A percentile compares a stretch with the other conserved stretches of the same genome.
Conservation (phyloP, 2,888 invertebrate genomes). For the Lasioglossum marginatum region DNA sequence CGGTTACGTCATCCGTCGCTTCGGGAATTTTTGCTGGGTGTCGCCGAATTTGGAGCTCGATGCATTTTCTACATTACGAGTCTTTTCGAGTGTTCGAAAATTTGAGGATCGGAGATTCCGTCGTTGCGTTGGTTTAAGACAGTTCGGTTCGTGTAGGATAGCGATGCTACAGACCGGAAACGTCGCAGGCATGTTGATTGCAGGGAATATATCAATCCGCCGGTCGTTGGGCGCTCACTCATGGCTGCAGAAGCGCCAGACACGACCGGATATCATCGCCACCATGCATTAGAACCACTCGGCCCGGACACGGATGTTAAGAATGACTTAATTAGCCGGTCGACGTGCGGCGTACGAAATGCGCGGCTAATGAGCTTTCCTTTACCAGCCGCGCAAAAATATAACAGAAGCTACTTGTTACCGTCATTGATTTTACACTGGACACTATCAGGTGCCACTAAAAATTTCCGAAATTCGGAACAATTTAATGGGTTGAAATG, state of each 20-base stretch:
- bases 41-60: conserved; percentile 6
- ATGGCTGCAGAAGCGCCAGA: conserved; percentile 51
- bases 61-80: background rate
- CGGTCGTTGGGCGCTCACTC: conserved; percentile 49
- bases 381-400: background rate
- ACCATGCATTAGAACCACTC: conserved; percentile 26
- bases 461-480: background rate
- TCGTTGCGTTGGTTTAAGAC: background rate
- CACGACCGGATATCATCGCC: conserved; percentile 41
- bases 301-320: conserved; percentile 32
- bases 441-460: background rate
- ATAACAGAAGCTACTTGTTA: background rate
- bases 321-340: conserved; percentile 32
- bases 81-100: background rate
- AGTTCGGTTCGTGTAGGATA: conserved; percentile 21
- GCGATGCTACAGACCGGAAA: conserved; percentile 42
- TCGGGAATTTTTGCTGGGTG: conserved; percentile 6
- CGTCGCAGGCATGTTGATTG: conserved; percentile 50
- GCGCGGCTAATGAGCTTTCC: background rate
- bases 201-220: conserved; percentile 49
- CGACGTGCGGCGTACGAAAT: background rate
- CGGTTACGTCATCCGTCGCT: conserved; percentile 47
- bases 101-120: too few relatives aligned
- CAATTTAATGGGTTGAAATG: too few relatives aligned
- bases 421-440: background rate